Conservation (phyloP, 2,888 invertebrate species). For the Scrobipalpa atriplicella region DNA sequence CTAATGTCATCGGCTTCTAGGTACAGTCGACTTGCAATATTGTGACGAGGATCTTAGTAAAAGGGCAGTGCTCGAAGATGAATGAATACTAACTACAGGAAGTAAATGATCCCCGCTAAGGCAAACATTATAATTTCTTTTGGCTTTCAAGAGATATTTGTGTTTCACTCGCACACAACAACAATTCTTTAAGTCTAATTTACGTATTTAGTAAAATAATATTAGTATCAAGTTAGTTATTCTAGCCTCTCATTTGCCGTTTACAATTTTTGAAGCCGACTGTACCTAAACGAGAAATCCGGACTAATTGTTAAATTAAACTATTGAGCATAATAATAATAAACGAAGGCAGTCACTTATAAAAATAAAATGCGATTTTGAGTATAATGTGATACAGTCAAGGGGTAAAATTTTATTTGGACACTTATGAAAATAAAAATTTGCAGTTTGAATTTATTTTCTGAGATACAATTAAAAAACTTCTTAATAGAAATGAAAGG, state of each 20-base stretch:
- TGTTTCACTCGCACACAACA: not conserved
- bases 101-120: not conserved
- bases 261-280: constrained; percentile 11
- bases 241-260: constrained; percentile 19
- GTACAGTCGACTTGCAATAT: constrained; percentile 23
- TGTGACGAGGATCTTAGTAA: constrained; percentile 3
- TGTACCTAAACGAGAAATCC: constrained; percentile 47
- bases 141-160: constrained; percentile 14
- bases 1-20: constrained; percentile 67
- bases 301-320: constrained; percentile 50
- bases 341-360: constrained; percentile 76
- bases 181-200: constrained; percentile 14
- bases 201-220: constrained; percentile 16
- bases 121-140: constrained; percentile 18
- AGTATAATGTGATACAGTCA: constrained; percentile 67
- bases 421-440: constrained; percentile 15
- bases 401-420: constrained; percentile 22
- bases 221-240: constrained; percentile 22
- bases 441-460: not conserved
- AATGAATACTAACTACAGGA: not conserved
- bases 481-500: not conserved
- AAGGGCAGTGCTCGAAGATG: constrained; percentile 22
- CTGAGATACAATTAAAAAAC: not conserved
- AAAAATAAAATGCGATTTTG: constrained; percentile 69
- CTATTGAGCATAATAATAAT: constrained; percentile 77